phyloP scores from a whole-genome alignment of 2,797 vertebrate genomes.

The Neopelma chrysocephalum region DNA sequence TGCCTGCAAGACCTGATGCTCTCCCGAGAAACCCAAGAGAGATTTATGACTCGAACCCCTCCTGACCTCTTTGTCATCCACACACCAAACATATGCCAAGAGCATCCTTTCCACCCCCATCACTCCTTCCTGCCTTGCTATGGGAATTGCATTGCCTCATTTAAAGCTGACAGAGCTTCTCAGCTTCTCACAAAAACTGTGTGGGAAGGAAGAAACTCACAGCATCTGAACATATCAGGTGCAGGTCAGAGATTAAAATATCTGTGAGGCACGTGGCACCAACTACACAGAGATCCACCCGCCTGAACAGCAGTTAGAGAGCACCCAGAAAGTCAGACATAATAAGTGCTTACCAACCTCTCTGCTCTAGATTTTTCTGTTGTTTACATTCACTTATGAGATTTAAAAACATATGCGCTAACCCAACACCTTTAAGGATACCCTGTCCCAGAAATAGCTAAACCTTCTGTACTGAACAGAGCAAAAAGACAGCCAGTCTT shows the following conservation, averaged over 20 bases:
- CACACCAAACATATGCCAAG: background rate
- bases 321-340: background rate
- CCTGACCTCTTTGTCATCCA: background rate
- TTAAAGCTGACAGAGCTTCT: background rate
- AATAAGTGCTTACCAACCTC: background rate
- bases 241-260: conserved; percentile 42
- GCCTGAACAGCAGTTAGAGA: background rate
- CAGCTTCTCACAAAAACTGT: background rate
- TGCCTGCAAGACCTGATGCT: background rate
- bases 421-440: background rate
- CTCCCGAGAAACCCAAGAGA: background rate
- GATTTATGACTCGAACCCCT: background rate
- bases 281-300: background rate
- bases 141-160: background rate
- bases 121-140: background rate
- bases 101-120: background rate
- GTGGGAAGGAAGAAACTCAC: background rate
- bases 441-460: background rate
- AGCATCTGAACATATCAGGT: background rate
- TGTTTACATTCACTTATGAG: background rate
- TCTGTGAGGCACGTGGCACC: background rate
- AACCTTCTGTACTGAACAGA: background rate
- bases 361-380: background rate
- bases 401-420: background rate
- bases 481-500: background rate